A percentile compares a stretch with the other conserved stretches of the same genome.
Evolutionary conservation across 2,888 invertebrate genomes (phyloP).

Genomic region (Melolontha melolontha): DNA sequence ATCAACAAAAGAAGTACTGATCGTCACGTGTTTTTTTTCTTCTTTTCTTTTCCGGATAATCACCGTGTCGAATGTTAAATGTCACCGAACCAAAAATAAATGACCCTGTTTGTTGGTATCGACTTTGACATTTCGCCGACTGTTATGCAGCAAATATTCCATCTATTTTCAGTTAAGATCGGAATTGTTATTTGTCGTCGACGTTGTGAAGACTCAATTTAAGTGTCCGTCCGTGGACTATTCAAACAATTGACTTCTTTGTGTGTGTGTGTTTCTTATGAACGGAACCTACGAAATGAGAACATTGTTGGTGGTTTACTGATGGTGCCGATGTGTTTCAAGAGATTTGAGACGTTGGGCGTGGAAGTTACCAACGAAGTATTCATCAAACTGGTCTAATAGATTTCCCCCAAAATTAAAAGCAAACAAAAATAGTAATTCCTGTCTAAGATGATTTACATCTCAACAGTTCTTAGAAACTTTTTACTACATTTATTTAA

Average conservation of each 20-base stretch:
- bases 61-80: conserved; percentile 65
- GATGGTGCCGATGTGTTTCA: conserved; percentile 22
- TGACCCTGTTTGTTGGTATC: conserved; percentile 62
- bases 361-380: conserved; percentile 23
- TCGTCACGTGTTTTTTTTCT: conserved; percentile 28
- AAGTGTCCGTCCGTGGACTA: no score
- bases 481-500: no score
- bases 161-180: no score
- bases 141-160: conserved; percentile 49
- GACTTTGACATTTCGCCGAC: conserved; percentile 45
- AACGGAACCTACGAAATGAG: conserved; percentile 14
- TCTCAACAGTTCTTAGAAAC: no score
- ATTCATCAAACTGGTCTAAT: conserved; percentile 7
- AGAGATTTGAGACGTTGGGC: conserved; percentile 13
- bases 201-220: no score
- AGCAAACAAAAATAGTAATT: conserved; percentile 27
- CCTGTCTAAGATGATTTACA: conserved; percentile 1
- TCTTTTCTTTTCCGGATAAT: conserved; percentile 54
- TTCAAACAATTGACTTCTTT: conserved; percentile 23
- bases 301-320: conserved; percentile 29
- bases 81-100: conserved; percentile 65
- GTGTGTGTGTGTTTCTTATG: neutral
- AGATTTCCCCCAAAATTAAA: conserved; percentile 27
- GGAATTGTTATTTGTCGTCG: no score
- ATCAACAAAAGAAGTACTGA: conserved; percentile 27